Evolutionary conservation across 2,113 vertebrate species (phyloP).

Genomic region (Salvelinus fontinalis): DNA sequence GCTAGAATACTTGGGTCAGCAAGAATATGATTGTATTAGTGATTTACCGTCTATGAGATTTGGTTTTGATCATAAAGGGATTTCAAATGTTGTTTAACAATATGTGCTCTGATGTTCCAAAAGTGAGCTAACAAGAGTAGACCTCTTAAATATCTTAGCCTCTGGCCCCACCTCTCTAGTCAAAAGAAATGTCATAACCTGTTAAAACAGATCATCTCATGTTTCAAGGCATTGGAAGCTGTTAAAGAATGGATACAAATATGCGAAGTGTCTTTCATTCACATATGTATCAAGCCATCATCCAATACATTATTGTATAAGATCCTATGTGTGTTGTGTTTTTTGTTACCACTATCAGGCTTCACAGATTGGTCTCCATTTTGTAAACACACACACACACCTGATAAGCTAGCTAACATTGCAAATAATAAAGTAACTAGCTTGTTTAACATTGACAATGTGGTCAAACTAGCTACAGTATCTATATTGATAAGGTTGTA

Average conservation of each 20-base stretch:
- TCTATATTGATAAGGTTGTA: no score
- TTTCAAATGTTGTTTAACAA: conserved; percentile 13
- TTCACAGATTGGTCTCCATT: neutral
- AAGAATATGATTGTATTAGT: conserved; percentile 39
- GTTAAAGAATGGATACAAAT: conserved; percentile 64
- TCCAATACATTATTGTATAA: conserved; percentile 79
- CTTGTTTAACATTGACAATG: no score
- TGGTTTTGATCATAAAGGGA: conserved; percentile 30
- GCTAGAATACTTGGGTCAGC: conserved; percentile 37
- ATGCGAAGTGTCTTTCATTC: conserved; percentile 70
- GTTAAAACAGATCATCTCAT: conserved; percentile 40
- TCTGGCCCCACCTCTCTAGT: conserved; percentile 10
- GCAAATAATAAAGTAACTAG: no score
- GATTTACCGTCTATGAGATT: neutral
- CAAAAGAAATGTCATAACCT: no score
- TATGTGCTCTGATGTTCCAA: conserved; percentile 25
- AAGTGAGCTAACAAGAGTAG: no score
- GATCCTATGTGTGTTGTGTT: conserved; percentile 65
- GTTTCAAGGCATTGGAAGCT: conserved; percentile 50
- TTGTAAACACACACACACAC: conserved; percentile 2
- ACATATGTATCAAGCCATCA: conserved; percentile 75
- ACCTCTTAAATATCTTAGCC: neutral
- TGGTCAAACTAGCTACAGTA: no score
- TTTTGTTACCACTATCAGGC: conserved; percentile 48
- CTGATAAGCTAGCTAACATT: no score